These are phyloP conservation scores for Lophura nycthemera DNA, from an alignment of 2,113 vertebrate genomes.

Conservation along the genomic window DNA sequence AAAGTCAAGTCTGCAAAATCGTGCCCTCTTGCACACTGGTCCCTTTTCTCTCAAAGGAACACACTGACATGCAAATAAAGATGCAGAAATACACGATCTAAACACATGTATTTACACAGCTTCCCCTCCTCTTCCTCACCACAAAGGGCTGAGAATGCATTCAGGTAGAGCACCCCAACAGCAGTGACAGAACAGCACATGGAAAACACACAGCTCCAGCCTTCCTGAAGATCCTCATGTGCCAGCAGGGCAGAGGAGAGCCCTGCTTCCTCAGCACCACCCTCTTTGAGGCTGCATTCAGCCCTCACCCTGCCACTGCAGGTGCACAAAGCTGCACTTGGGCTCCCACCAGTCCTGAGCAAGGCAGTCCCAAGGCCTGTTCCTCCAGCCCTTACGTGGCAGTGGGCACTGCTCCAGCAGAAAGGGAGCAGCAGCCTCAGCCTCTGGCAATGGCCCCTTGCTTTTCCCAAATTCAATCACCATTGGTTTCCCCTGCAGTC, in stretches of 20 bases:
- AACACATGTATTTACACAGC: conserved; percentile 24
- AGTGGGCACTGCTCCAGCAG: conserved; percentile 16
- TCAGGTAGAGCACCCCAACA: background rate
- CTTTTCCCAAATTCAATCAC: conserved; percentile 90
- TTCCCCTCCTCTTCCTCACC: background rate
- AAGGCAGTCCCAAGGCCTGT: background rate
- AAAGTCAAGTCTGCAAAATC: too few species aligned
- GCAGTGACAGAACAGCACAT: too few species aligned
- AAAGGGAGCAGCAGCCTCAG: background rate
- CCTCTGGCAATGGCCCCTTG: conserved; percentile 37
- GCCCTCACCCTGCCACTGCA: too few species aligned
- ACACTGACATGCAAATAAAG: background rate
- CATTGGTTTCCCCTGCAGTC: conserved; percentile 86
- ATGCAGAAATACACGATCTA: background rate
- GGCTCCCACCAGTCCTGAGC: background rate
- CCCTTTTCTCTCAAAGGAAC: too few species aligned
- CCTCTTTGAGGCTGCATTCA: too few species aligned
- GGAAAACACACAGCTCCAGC: background rate
- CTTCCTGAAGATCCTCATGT: background rate
- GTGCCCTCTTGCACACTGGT: too few species aligned
- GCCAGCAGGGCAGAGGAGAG: background rate
- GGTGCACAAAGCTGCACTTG: rapidly evolving
- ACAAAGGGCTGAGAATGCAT: background rate
- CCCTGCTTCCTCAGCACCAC: background rate
- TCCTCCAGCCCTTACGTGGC: conserved; percentile 31